Conservation (phyloP, 2,888 invertebrate genomes). For the Parnassius mnemosyne region DNA sequence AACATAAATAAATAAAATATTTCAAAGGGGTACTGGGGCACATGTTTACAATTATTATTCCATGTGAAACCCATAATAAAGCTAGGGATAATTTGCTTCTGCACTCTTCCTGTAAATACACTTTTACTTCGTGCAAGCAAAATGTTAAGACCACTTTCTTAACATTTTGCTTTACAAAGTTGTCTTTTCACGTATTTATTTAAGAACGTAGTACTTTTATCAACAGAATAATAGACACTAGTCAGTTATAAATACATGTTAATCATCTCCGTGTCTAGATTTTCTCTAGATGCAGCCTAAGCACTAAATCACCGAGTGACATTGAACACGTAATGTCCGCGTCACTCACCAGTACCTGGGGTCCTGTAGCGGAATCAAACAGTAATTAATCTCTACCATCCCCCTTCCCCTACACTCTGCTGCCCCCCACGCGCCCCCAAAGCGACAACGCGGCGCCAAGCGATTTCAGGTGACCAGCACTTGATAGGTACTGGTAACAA, state of each 20-base stretch:
- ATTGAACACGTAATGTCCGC: constrained; percentile 36
- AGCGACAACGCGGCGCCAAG: constrained; percentile 55
- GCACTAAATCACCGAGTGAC: constrained; percentile 54
- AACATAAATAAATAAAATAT: too few relatives aligned
- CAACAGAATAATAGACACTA: too few relatives aligned
- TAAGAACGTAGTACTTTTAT: too few relatives aligned
- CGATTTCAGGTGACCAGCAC: constrained; percentile 56
- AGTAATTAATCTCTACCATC: constrained; percentile 67
- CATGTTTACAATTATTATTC: too few relatives aligned
- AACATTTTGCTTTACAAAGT: too few relatives aligned
- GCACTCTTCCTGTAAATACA: too few relatives aligned
- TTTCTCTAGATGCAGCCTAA: constrained; percentile 26
- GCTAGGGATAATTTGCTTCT: too few relatives aligned
- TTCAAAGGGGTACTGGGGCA: too few relatives aligned
- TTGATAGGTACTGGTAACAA: constrained; percentile 26
- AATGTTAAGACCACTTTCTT: too few relatives aligned
- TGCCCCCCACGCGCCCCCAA: constrained; percentile 29
- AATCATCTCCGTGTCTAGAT: constrained; percentile 19
- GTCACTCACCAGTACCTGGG: constrained; percentile 50
- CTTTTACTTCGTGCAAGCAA: too few relatives aligned
- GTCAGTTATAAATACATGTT: constrained; percentile 13
- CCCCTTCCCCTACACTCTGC: constrained; percentile 29
- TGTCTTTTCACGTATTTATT: too few relatives aligned
- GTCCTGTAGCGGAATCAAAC: constrained; percentile 60
- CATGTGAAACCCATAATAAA: too few relatives aligned